These are phyloP conservation scores for Lamproptera curius DNA, from an alignment of 2,888 invertebrate genomes.

Conservation along the genomic window DNA sequence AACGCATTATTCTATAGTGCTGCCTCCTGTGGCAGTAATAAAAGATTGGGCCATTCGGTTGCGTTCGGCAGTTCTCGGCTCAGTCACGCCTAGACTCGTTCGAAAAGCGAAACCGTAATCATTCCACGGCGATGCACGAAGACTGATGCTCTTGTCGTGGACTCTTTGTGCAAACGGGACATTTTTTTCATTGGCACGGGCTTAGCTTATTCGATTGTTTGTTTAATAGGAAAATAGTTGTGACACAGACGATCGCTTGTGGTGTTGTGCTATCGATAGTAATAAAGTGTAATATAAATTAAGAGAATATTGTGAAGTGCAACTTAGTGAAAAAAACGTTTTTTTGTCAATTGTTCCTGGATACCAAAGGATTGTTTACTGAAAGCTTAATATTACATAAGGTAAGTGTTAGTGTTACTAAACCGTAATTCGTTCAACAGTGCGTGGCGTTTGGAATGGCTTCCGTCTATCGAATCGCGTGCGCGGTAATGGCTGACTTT, in stretches of 20 bases:
- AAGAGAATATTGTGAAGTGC: slow-evolving; percentile 60
- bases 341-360: slow-evolving; percentile 54
- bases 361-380: slow-evolving; percentile 67
- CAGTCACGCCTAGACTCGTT: slow-evolving; percentile 78
- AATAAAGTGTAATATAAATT: slow-evolving; percentile 53
- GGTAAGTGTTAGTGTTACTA: slow-evolving; percentile 49
- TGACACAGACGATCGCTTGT: slow-evolving; percentile 62
- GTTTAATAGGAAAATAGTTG: slow-evolving; percentile 64
- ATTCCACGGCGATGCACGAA: slow-evolving; percentile 75
- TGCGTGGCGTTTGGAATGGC: slow-evolving; percentile 69
- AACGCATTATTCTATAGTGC: slow-evolving; percentile 42
- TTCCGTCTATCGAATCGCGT: slow-evolving; percentile 74
- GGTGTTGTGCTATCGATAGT: slow-evolving; percentile 64
- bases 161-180: slow-evolving; percentile 64
- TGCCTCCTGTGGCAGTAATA: slow-evolving; percentile 43
- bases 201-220: slow-evolving; percentile 54
- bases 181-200: slow-evolving; percentile 63
- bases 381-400: slow-evolving; percentile 50
- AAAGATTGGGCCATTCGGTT: slow-evolving; percentile 36
- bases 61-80: slow-evolving; percentile 60
- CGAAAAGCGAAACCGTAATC: slow-evolving; percentile 73
- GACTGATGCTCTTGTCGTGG: slow-evolving; percentile 76
- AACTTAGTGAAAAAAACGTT: slow-evolving; percentile 52
- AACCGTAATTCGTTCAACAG: slow-evolving; percentile 33
- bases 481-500: slow-evolving; percentile 77